phyloP scores from a whole-genome alignment of 2,113 vertebrate species.

The Noturus placidus region DNA sequence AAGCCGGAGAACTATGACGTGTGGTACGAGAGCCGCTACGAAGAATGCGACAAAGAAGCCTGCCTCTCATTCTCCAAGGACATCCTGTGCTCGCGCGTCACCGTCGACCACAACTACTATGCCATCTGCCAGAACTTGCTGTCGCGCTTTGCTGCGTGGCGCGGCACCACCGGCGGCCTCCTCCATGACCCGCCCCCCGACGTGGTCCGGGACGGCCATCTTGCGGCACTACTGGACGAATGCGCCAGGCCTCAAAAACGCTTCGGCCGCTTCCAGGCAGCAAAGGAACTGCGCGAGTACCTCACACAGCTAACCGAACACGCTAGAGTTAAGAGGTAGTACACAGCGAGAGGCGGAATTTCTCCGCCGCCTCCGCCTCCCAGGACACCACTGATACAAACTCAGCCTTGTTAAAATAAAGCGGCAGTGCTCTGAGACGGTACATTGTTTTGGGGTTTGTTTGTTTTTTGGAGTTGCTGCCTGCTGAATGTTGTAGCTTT shows the following conservation, averaged over 20 bases:
- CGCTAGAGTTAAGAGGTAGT: slow-evolving; percentile 49
- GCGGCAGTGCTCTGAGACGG: not conserved
- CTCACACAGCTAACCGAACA: slow-evolving; percentile 78
- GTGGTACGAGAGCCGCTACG: slow-evolving; percentile 98
- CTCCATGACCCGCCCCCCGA: slow-evolving; percentile 91
- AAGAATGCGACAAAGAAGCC: slow-evolving; percentile 96
- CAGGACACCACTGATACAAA: not conserved
- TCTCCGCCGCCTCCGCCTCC: not conserved
- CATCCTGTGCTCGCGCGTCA: slow-evolving; percentile 89
- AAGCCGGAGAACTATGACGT: slow-evolving; percentile 96
- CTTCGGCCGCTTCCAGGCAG: slow-evolving; percentile 89
- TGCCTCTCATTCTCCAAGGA: slow-evolving; percentile 98
- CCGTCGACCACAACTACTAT: slow-evolving; percentile 99
- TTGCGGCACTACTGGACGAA: slow-evolving; percentile 90
- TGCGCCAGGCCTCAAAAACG: slow-evolving; percentile 92
- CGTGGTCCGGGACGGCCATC: slow-evolving; percentile 88
- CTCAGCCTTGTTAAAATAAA: not conserved
- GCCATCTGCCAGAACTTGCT: slow-evolving; percentile 97
- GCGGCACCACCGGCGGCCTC: slow-evolving; percentile 93
- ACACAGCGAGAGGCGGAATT: not conserved
- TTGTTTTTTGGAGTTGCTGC: slow-evolving; percentile 2
- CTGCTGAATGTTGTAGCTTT: slow-evolving; percentile 29
- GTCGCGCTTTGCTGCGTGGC: slow-evolving; percentile 91
- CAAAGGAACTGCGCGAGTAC: slow-evolving; percentile 91
- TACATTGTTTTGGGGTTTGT: not conserved